Percentiles rank a stretch among this genome's conserved stretches.
Conservation (phyloP, 1,140 invertebrate genomes). For the Rhopalosiphum padi region DNA sequence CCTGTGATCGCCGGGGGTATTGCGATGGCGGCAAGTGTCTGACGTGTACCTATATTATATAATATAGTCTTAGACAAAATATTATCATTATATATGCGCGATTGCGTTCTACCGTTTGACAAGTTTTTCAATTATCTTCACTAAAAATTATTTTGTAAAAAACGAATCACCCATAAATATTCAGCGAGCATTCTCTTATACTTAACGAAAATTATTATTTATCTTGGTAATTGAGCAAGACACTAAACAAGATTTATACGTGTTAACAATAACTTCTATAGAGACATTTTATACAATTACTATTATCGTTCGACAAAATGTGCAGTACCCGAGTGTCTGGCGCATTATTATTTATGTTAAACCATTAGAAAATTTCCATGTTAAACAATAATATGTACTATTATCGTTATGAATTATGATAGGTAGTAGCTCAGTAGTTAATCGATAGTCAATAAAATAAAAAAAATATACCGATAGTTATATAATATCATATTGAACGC, state of each 20-base stretch:
- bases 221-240: neutral
- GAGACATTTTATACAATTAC: neutral
- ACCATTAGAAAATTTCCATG: neutral
- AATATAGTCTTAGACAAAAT: neutral
- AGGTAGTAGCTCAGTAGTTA: neutral
- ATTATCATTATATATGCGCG: neutral
- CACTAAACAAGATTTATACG: neutral
- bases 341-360: too few species aligned
- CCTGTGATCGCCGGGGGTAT: neutral
- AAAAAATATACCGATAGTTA: neutral
- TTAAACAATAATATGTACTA: neutral
- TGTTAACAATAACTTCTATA: neutral
- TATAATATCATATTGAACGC: neutral
- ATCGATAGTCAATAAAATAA: neutral
- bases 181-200: neutral
- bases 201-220: neutral
- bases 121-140: neutral
- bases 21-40: neutral
- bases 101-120: neutral
- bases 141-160: neutral
- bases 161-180: neutral
- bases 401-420: neutral
- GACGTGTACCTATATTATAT: neutral
- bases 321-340: too few species aligned
- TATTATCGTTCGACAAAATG: neutral